phyloP scores from a whole-genome alignment of 2,113 vertebrate species.

The Willisornis vidua region DNA sequence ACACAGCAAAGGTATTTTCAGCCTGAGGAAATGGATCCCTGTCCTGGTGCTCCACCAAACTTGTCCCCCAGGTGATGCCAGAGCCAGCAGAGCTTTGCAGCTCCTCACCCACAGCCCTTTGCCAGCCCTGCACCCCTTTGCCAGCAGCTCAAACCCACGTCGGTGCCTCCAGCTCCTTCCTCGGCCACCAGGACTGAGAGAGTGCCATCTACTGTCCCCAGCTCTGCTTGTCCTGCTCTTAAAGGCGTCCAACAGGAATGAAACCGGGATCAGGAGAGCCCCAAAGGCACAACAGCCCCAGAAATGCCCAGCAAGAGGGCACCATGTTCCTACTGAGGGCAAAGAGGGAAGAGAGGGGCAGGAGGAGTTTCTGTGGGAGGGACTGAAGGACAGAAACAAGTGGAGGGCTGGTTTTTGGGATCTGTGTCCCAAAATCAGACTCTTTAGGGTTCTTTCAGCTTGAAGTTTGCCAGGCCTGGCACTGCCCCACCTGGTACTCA shows the following conservation, averaged over 20 bases:
- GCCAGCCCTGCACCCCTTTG: no score
- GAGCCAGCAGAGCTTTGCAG: not conserved
- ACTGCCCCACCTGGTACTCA: no score
- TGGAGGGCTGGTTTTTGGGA: not conserved
- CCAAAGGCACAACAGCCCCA: not conserved
- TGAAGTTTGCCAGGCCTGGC: not conserved
- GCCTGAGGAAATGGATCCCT: not conserved
- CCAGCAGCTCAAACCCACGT: rapidly evolving
- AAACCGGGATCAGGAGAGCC: not conserved
- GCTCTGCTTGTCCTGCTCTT: not conserved
- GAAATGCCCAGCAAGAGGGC: not conserved
- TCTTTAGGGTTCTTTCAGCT: not conserved
- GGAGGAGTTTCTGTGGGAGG: no score
- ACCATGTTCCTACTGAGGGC: rapidly evolving
- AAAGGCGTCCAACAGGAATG: rapidly evolving
- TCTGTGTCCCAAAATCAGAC: not conserved
- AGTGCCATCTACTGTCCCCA: constrained; percentile 25
- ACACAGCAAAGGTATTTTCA: not conserved
- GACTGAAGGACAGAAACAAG: not conserved
- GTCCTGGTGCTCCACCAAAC: not conserved
- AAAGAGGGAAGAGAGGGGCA: not conserved
- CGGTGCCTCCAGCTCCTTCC: not conserved
- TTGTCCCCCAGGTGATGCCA: not conserved
- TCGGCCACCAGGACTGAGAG: not conserved
- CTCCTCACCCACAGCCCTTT: not conserved